phyloP scores from a whole-genome alignment of 1,140 invertebrate species.

The Lasaia peninsularis region DNA sequence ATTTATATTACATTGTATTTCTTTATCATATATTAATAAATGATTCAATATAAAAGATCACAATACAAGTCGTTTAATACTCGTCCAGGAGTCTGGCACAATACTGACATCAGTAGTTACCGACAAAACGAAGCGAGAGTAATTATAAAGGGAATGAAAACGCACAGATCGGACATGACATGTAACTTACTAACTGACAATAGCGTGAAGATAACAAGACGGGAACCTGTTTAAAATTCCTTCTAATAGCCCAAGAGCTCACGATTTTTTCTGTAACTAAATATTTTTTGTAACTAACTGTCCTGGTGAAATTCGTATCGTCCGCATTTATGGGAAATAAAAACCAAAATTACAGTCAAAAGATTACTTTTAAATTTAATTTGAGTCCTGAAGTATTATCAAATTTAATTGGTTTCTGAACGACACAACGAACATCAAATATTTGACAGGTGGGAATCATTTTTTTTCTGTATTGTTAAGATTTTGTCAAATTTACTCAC shows the following conservation, averaged over 20 bases:
- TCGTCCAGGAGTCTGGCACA: conserved; percentile 22
- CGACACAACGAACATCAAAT: too few relatives aligned
- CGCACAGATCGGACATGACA: conserved; percentile 54
- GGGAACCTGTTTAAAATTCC: conserved; percentile 71
- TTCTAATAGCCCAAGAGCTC: conserved; percentile 33
- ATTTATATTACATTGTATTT: too few relatives aligned
- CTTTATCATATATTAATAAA: neutral
- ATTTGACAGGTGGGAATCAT: too few relatives aligned
- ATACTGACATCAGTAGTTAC: conserved; percentile 36
- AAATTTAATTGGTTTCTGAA: too few relatives aligned
- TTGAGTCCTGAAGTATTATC: too few relatives aligned
- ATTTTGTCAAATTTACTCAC: too few relatives aligned
- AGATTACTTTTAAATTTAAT: too few relatives aligned
- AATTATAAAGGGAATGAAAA: conserved; percentile 65
- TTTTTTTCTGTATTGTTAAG: too few relatives aligned
- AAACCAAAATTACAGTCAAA: too few relatives aligned
- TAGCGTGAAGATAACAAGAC: conserved; percentile 67
- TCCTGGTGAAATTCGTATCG: too few relatives aligned
- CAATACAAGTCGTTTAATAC: conserved; percentile 10
- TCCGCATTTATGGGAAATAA: too few relatives aligned
- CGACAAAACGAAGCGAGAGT: conserved; percentile 48
- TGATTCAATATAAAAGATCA: conserved; percentile 2
- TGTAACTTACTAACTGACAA: conserved; percentile 63
- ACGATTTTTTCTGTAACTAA: neutral
- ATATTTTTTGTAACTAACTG: too few relatives aligned